phyloP scores from a whole-genome alignment of 1,140 invertebrate genomes.

The Trichogramma pretiosum region DNA sequence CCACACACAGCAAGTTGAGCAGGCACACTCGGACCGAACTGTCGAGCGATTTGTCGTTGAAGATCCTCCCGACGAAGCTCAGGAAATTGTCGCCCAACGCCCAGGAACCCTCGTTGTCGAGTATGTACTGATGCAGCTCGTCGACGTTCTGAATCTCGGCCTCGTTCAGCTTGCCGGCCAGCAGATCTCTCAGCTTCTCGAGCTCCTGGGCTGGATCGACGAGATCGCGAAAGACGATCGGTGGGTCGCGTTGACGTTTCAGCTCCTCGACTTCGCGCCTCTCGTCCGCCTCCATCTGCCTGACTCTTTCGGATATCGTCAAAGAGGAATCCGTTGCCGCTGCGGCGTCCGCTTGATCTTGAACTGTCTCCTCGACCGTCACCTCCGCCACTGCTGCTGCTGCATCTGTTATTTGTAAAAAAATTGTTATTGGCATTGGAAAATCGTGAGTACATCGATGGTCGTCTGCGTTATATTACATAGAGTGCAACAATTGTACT shows the following conservation, averaged over 20 bases:
- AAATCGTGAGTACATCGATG: too few relatives aligned
- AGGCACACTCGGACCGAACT: slow-evolving; percentile 52
- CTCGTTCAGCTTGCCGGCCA: slow-evolving; percentile 57
- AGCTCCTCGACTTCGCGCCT: slow-evolving; percentile 58
- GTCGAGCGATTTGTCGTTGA: slow-evolving; percentile 54
- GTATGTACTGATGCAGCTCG: slow-evolving; percentile 77
- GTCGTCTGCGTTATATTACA: too few relatives aligned
- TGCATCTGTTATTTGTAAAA: slow-evolving; percentile 18
- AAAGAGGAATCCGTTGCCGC: slow-evolving; percentile 34
- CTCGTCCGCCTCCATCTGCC: slow-evolving; percentile 60
- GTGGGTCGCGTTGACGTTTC: slow-evolving; percentile 68
- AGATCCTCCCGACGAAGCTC: slow-evolving; percentile 67
- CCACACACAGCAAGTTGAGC: slow-evolving; percentile 62
- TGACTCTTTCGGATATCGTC: slow-evolving; percentile 43
- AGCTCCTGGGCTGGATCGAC: slow-evolving; percentile 59
- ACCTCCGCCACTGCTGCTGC: slow-evolving; percentile 31
- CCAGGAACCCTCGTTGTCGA: slow-evolving; percentile 84
- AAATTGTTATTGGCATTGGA: not conserved
- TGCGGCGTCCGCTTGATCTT: not conserved
- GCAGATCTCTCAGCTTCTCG: slow-evolving; percentile 51
- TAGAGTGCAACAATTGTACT: not conserved
- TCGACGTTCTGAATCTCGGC: slow-evolving; percentile 64
- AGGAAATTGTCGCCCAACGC: slow-evolving; percentile 82
- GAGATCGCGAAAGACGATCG: slow-evolving; percentile 70
- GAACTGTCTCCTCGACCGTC: slow-evolving; percentile 27